phyloP scores from a whole-genome alignment of 2,113 vertebrate genomes.

The Gymnarchus niloticus region DNA sequence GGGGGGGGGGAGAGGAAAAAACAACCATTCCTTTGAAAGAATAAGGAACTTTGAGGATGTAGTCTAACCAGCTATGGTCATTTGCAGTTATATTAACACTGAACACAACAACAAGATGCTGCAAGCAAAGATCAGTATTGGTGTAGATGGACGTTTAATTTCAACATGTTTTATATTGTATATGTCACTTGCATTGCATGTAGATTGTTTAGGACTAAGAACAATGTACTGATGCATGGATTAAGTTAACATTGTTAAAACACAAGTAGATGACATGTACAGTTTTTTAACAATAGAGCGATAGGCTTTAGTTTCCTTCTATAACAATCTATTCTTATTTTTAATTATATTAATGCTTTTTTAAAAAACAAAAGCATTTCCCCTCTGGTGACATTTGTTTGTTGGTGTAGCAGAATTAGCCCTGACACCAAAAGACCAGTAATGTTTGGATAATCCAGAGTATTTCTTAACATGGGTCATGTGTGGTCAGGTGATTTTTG shows the following conservation, averaged over 20 bases:
- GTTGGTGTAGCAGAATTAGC: not conserved
- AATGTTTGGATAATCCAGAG: not conserved
- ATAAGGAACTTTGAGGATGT: not conserved
- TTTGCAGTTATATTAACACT: not conserved
- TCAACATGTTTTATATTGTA: conserved; percentile 7
- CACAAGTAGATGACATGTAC: not conserved
- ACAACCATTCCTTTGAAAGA: not conserved
- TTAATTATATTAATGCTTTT: not conserved
- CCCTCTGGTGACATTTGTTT: conserved; percentile 11
- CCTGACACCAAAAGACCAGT: not conserved
- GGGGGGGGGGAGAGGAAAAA: too few species aligned
- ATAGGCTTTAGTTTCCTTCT: not conserved
- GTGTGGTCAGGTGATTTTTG: not conserved
- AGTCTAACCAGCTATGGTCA: not conserved
- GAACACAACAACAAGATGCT: not conserved
- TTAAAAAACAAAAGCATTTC: not conserved
- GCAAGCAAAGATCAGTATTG: not conserved
- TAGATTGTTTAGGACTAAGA: conserved; percentile 3
- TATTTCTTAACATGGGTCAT: not conserved
- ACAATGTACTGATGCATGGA: not conserved
- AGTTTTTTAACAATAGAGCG: not conserved
- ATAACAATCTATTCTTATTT: conserved; percentile 1
- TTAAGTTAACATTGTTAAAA: not conserved
- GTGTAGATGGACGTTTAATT: not conserved
- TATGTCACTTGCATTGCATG: conserved; percentile 4